Evolutionary conservation across 2,113 vertebrate species (phyloP).

Genomic region (Dermatemys mawii): DNA sequence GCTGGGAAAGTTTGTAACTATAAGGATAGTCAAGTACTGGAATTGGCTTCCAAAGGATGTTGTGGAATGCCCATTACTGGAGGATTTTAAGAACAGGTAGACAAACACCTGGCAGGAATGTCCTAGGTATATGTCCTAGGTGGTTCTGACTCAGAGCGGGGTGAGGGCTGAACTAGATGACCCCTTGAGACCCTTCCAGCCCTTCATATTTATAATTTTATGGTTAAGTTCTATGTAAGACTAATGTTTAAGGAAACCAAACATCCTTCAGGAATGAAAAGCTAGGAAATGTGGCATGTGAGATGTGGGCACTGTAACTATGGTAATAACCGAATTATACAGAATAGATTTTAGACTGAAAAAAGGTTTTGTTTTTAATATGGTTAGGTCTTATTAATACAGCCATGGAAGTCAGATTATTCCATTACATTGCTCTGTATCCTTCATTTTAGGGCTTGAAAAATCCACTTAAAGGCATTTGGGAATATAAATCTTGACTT

Average conservation of each 20-base stretch:
- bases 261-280: neutral
- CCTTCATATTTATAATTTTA: neutral
- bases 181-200: neutral
- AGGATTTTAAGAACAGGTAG: neutral
- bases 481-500: neutral
- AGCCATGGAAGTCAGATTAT: neutral
- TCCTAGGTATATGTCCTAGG: neutral
- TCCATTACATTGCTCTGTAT: neutral
- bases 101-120: neutral
- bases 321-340: neutral
- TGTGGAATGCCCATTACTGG: neutral
- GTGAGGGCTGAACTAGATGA: neutral
- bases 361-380: neutral
- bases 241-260: conserved; percentile 12
- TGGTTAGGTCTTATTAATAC: neutral
- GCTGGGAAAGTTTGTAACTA: neutral
- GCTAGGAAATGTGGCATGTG: neutral
- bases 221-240: neutral
- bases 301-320: neutral
- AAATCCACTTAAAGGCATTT: neutral
- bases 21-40: neutral
- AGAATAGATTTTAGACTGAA: neutral
- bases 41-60: neutral
- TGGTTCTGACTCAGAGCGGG: neutral
- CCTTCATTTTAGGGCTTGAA: neutral